Evolutionary conservation across 2,113 vertebrate genomes (phyloP).

Genomic region (Pelobates fuscus): DNA sequence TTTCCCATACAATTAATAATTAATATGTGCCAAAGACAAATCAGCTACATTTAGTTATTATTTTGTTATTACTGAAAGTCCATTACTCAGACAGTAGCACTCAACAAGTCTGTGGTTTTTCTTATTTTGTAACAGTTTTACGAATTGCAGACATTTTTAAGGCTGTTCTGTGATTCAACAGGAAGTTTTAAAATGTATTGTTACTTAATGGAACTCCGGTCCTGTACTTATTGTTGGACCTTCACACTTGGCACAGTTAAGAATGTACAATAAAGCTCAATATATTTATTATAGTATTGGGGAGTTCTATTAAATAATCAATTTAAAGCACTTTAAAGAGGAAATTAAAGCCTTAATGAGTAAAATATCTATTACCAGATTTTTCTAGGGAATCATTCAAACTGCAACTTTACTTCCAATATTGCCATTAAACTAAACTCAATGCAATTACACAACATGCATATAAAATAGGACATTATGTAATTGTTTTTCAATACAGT

Average conservation of each 20-base stretch:
- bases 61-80: conserved; percentile 13
- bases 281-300: conserved; percentile 42
- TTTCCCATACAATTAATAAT: too few relatives aligned
- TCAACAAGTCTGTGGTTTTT: conserved; percentile 30
- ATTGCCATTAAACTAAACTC: background rate
- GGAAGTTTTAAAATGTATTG: conserved; percentile 39
- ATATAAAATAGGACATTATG: background rate
- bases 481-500: background rate
- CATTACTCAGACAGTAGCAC: conserved; percentile 32
- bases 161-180: conserved; percentile 26
- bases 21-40: too few relatives aligned
- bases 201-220: conserved; percentile 44
- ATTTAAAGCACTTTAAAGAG: conserved; percentile 35
- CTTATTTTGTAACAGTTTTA: conserved; percentile 41
- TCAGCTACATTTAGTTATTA: conserved; percentile 15
- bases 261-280: conserved; percentile 6
- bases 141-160: conserved; percentile 29
- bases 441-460: background rate
- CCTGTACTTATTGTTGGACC: conserved; percentile 29
- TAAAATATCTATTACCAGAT: conserved; percentile 1
- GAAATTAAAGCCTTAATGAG: conserved; percentile 39
- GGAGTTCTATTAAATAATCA: conserved; percentile 37
- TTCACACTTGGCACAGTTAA: conserved; percentile 42
- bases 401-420: background rate
- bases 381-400: background rate